Conservation (phyloP, 2,113 vertebrate species). For the Syrmaticus mikado region DNA sequence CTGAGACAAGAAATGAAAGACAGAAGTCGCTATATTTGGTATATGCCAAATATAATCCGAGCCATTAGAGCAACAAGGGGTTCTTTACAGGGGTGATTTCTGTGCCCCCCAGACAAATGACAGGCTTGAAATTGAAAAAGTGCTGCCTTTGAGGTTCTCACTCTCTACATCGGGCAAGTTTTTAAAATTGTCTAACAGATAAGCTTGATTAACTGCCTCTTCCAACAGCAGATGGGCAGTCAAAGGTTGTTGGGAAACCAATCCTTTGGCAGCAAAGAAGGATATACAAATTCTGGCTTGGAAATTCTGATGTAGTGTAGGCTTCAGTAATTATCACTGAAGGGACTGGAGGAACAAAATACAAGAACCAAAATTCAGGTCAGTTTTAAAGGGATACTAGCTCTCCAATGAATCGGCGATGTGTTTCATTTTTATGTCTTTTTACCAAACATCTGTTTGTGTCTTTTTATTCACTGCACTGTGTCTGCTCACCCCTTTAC, state of each 20-base stretch:
- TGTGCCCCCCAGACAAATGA: background rate
- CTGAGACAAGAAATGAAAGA: conserved; percentile 21
- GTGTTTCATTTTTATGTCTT: background rate
- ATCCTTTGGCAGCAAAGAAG: background rate
- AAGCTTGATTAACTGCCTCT: background rate
- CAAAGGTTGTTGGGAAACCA: background rate
- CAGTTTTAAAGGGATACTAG: background rate
- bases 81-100: background rate
- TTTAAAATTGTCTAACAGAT: background rate
- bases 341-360: background rate
- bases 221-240: background rate
- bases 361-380: background rate
- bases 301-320: background rate
- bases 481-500: background rate
- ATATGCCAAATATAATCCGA: background rate
- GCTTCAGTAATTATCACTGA: background rate
- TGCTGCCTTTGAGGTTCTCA: background rate
- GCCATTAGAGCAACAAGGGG: background rate
- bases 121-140: background rate
- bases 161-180: background rate
- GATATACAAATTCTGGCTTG: background rate
- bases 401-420: background rate
- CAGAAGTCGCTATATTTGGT: conserved; percentile 23
- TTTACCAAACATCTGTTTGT: background rate
- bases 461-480: background rate